phyloP scores from a whole-genome alignment of 2,888 invertebrate species.

The Eilema depressum region DNA sequence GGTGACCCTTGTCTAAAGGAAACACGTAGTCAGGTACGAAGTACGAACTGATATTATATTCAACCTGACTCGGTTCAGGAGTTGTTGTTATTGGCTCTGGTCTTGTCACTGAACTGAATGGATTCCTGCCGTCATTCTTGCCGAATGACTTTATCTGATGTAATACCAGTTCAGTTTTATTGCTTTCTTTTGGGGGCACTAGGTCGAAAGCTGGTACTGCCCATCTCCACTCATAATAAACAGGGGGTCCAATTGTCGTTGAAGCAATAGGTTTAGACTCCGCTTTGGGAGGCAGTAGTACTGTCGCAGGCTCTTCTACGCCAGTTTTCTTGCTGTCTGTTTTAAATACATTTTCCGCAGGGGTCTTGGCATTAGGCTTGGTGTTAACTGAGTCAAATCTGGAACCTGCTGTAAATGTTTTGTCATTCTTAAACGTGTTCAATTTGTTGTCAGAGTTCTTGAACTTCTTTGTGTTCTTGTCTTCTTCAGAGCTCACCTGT shows the following conservation, averaged over 20 bases:
- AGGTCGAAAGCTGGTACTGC: conserved; percentile 88
- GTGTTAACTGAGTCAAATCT: conserved; percentile 70
- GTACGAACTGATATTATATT: conserved; percentile 87
- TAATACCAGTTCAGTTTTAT: conserved; percentile 65
- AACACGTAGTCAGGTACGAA: conserved; percentile 88
- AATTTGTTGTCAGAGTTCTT: conserved; percentile 65
- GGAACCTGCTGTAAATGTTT: conserved; percentile 58
- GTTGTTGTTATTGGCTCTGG: conserved; percentile 64
- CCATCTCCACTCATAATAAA: conserved; percentile 90
- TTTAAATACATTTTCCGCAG: conserved; percentile 30
- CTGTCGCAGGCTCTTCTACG: conserved; percentile 64
- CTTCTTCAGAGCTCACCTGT: conserved; percentile 77
- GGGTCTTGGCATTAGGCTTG: conserved; percentile 54
- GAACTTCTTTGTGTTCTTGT: conserved; percentile 68
- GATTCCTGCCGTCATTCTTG: conserved; percentile 62
- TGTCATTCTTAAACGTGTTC: conserved; percentile 69
- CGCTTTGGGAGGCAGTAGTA: conserved; percentile 85
- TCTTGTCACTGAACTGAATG: conserved; percentile 70
- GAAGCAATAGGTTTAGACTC: conserved; percentile 73
- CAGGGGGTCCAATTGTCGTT: conserved; percentile 88
- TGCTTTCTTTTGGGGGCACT: conserved; percentile 83
- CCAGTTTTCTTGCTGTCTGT: conserved; percentile 29
- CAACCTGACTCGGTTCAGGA: conserved; percentile 70
- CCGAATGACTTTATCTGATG: conserved; percentile 54
- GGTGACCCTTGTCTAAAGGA: conserved; percentile 87